Percentiles rank a stretch among this genome's conserved stretches.
These are phyloP conservation scores for Pandemis cinnamomeana DNA, from an alignment of 2,888 invertebrate species.

Conservation along the genomic window DNA sequence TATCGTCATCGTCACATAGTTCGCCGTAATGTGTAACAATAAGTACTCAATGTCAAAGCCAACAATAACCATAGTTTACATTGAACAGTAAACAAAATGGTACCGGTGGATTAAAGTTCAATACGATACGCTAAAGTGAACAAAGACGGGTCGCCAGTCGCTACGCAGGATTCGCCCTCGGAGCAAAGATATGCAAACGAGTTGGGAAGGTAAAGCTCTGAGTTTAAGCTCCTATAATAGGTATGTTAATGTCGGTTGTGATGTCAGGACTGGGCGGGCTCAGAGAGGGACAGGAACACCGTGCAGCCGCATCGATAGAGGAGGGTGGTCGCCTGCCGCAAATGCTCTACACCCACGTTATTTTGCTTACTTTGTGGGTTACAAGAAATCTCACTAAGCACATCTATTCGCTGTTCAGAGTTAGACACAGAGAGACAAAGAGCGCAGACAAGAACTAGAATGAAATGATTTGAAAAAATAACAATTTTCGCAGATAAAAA, in stretches of 20 bases:
- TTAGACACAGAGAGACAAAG: not conserved
- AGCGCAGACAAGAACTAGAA: not conserved
- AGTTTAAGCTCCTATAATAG: constrained; percentile 48
- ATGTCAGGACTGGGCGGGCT: constrained; percentile 46
- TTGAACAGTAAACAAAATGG: constrained; percentile 31
- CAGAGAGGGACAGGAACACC: constrained; percentile 50
- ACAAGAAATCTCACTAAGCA: constrained; percentile 10
- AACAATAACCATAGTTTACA: constrained; percentile 52
- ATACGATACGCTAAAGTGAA: constrained; percentile 11
- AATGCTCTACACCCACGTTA: constrained; percentile 35
- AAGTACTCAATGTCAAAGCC: constrained; percentile 71
- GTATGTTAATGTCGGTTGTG: constrained; percentile 38
- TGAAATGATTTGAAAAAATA: not conserved
- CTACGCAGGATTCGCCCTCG: constrained; percentile 43
- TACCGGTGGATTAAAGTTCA: constrained; percentile 18
- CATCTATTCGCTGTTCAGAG: not conserved
- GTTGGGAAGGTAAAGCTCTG: constrained; percentile 47
- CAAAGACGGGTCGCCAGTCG: constrained; percentile 11
- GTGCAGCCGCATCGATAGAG: constrained; percentile 47
- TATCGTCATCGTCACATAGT: constrained; percentile 69
- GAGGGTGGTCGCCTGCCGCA: constrained; percentile 34
- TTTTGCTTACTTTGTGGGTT: constrained; percentile 26
- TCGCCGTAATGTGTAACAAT: constrained; percentile 74
- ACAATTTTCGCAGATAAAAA: not conserved
- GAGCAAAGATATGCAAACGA: constrained; percentile 46